Conservation (phyloP, 35 echinoderm and acorn worm species). For the Apostichopus californicus region DNA sequence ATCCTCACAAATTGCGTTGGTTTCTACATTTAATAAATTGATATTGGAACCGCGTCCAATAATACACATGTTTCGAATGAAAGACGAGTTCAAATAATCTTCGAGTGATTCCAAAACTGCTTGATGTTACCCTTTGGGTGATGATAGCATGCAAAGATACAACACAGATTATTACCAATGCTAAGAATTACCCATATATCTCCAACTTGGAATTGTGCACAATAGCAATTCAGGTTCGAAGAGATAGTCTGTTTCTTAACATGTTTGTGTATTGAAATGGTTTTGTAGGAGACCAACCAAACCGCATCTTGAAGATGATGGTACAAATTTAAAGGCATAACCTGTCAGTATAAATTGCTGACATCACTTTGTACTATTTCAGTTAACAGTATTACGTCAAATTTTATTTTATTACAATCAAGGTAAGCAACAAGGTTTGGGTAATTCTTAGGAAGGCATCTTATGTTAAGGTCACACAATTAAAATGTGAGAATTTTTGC, state of each 20-base stretch:
- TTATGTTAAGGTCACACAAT: slow-evolving; percentile 24
- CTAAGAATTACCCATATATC: no score
- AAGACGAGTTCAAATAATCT: no score
- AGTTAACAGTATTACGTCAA: slow-evolving; percentile 21
- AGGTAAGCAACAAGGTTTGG: neutral
- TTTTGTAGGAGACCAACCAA: neutral
- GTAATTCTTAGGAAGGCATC: slow-evolving; percentile 35
- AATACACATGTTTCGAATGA: no score
- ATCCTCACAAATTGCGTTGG: no score
- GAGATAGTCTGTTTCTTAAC: slow-evolving; percentile 34
- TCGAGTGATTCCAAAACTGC: no score
- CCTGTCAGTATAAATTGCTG: neutral
- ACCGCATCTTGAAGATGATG: slow-evolving; percentile 8
- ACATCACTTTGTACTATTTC: slow-evolving; percentile 20
- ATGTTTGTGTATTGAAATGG: neutral
- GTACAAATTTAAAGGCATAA: slow-evolving; percentile 15
- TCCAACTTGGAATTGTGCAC: no score
- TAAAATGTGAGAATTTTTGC: neutral
- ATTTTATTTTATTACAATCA: neutral
- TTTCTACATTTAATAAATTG: no score
- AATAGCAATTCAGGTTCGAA: neutral
- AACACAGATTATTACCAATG: no score
- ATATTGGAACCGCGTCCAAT: no score
- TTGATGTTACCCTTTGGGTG: no score
- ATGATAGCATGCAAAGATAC: no score